Conservation (phyloP, 1,140 invertebrate genomes). For the Drosophila albomicans region DNA sequence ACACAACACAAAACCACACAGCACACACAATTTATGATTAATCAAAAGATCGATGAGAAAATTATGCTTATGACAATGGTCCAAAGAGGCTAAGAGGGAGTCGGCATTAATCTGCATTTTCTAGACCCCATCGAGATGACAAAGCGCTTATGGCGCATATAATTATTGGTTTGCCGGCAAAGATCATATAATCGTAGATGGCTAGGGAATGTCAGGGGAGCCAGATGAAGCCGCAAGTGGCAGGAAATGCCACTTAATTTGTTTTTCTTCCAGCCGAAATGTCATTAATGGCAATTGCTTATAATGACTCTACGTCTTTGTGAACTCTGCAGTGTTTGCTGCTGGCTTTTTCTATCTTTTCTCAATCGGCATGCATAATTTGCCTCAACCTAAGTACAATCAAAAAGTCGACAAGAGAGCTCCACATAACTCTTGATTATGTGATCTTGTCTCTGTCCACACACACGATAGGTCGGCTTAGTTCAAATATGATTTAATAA, state of each 20-base stretch:
- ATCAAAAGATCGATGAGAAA: slow-evolving; percentile 84
- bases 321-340: slow-evolving; percentile 19
- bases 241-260: slow-evolving; percentile 83
- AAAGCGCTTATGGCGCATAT: slow-evolving; percentile 81
- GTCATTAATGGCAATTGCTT: slow-evolving; percentile 81
- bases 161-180: slow-evolving; percentile 78
- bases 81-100: slow-evolving; percentile 28
- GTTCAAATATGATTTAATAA: slow-evolving; percentile 20
- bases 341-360: slow-evolving; percentile 10
- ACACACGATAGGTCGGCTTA: neutral
- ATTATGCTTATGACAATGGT: slow-evolving; percentile 81
- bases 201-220: too few species aligned
- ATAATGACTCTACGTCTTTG: slow-evolving; percentile 73
- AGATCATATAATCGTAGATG: slow-evolving; percentile 57
- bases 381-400: slow-evolving; percentile 43
- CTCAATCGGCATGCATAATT: slow-evolving; percentile 64
- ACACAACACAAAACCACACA: neutral
- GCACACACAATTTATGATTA: slow-evolving; percentile 76
- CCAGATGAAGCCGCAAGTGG: slow-evolving; percentile 65
- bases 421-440: neutral
- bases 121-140: slow-evolving; percentile 73
- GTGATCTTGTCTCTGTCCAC: neutral
- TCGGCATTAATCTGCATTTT: slow-evolving; percentile 79
- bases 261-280: slow-evolving; percentile 67
- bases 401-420: slow-evolving; percentile 29